Conservation (phyloP, 2,888 invertebrate species). For the Gari tellinella region DNA sequence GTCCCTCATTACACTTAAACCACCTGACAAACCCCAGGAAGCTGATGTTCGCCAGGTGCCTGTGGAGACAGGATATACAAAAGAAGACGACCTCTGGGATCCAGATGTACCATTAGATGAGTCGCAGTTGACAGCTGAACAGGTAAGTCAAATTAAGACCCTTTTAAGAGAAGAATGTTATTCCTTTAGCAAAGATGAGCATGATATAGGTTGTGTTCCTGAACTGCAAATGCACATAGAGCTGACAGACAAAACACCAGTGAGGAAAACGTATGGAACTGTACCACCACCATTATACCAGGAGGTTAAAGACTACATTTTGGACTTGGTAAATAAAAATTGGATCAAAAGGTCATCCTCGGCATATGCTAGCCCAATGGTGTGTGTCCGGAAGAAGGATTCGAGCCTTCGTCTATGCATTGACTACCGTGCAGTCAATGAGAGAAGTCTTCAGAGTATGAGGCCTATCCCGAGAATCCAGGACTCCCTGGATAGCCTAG, state of each 20-base stretch:
- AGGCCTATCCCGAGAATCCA: conserved; percentile 54
- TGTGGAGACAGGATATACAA: not conserved
- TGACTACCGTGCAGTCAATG: conserved; percentile 45
- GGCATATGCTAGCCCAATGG: conserved; percentile 48
- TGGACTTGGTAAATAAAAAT: conserved; percentile 24
- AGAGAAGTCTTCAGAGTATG: conserved; percentile 34
- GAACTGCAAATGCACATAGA: conserved; percentile 23
- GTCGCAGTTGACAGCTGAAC: not conserved
- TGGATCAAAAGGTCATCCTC: conserved; percentile 23
- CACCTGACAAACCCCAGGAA: conserved; percentile 1
- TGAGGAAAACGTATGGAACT: conserved; percentile 18
- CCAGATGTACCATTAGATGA: conserved; percentile 21
- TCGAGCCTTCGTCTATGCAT: conserved; percentile 43
- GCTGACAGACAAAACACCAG: conserved; percentile 4
- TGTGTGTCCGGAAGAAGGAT: conserved; percentile 57
- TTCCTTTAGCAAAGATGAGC: conserved; percentile 6
- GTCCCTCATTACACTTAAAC: conserved; percentile 14
- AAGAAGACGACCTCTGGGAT: conserved; percentile 7
- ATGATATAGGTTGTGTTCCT: conserved; percentile 21
- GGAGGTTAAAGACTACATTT: conserved; percentile 22
- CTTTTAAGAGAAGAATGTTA: conserved; percentile 18
- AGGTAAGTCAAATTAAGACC: conserved; percentile 14
- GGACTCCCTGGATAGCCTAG: conserved; percentile 46
- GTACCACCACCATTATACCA: conserved; percentile 26
- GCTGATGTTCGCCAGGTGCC: not conserved